Conservation (phyloP, 37 sponge, comb jelly and placozoan species). For the Geodia barretti region DNA sequence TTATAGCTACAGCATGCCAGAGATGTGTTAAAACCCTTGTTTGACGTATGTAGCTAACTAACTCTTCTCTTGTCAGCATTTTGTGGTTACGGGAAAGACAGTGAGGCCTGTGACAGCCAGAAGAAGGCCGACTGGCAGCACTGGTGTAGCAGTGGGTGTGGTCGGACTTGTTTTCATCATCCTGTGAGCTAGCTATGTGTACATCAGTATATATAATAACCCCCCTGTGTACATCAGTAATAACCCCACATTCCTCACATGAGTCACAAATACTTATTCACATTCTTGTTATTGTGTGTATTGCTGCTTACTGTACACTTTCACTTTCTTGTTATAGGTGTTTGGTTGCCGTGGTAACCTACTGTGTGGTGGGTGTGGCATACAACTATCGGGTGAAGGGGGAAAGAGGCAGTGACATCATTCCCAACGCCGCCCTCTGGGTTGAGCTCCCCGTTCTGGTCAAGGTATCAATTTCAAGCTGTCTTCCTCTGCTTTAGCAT, state of each 20-base stretch:
- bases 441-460: slow-evolving; percentile 28
- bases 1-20: too few species aligned
- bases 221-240: too few species aligned
- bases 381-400: slow-evolving; percentile 1
- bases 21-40: too few species aligned
- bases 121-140: neutral
- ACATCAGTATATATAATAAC: neutral
- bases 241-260: too few species aligned
- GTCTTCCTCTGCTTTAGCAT: too few species aligned
- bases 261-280: too few species aligned
- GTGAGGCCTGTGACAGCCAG: neutral
- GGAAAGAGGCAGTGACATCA: slow-evolving; percentile 37
- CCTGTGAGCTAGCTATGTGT: too few species aligned
- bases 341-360: neutral
- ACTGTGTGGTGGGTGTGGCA: neutral
- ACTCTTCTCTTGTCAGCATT: neutral
- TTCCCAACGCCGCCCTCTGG: slow-evolving; percentile 49
- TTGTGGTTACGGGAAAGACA: neutral
- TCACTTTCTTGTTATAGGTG: neutral
- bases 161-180: neutral
- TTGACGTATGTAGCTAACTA: neutral
- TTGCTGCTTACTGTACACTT: neutral
- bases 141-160: neutral
- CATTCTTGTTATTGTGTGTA: too few species aligned
- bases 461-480: too few species aligned